These are phyloP conservation scores for Phlogophora meticulosa DNA, from an alignment of 2,888 invertebrate species.

Conservation along the genomic window DNA sequence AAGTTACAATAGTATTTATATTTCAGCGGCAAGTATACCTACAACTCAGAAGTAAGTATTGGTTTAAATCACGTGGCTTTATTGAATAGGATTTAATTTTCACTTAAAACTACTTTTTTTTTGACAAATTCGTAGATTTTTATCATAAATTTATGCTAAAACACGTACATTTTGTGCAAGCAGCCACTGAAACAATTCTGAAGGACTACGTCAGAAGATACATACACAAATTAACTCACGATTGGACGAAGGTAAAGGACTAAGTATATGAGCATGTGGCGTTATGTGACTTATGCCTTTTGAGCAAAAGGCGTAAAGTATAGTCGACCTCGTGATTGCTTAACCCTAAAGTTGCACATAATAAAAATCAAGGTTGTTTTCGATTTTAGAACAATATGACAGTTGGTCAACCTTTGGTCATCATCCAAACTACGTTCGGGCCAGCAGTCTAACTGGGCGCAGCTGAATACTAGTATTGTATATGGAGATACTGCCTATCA, in stretches of 20 bases:
- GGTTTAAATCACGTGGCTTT: conserved; percentile 57
- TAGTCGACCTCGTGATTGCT: not conserved
- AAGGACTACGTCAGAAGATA: not conserved
- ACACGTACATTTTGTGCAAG: conserved; percentile 15
- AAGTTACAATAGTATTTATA: conserved; percentile 21
- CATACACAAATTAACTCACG: conserved; percentile 3
- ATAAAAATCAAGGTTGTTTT: not conserved
- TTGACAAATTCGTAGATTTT: not conserved
- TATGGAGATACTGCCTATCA: too few species aligned
- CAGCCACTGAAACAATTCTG: not conserved
- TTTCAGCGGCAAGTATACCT: conserved; percentile 15
- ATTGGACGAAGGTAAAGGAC: conserved; percentile 25
- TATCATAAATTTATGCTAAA: not conserved
- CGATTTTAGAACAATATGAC: not conserved
- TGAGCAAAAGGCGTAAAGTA: not conserved
- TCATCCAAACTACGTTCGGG: too few species aligned
- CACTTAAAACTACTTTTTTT: not conserved
- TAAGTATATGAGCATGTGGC: conserved; percentile 21
- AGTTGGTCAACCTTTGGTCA: too few species aligned
- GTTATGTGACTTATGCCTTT: not conserved
- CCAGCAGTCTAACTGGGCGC: too few species aligned
- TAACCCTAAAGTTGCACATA: not conserved
- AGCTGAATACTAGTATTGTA: too few species aligned
- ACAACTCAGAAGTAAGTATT: conserved; percentile 5
- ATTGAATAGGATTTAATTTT: not conserved